Evolutionary conservation across 2,888 invertebrate species (phyloP).

Genomic region (Ormyrus nitidulus): DNA sequence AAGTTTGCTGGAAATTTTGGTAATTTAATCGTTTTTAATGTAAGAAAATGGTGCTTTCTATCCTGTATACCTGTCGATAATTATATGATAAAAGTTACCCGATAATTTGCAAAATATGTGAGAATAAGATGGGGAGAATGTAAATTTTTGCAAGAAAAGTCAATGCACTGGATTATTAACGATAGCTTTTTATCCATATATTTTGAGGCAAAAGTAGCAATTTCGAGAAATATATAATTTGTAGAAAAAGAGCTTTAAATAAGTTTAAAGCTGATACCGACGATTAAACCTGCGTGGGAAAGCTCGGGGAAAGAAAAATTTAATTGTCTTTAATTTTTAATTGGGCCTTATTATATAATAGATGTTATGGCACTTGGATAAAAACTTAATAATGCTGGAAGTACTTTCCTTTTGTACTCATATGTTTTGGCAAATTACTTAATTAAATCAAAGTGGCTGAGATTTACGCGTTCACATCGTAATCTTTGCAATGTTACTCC

Average conservation of each 20-base stretch:
- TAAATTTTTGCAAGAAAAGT: conserved; percentile 1
- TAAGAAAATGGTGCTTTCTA: conserved; percentile 25
- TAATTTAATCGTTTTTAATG: neutral
- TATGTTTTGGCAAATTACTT: too few species aligned
- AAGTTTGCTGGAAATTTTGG: neutral
- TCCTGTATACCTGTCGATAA: conserved; percentile 7
- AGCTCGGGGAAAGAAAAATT: conserved; percentile 12
- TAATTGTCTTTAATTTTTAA: conserved; percentile 13
- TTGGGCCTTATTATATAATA: neutral
- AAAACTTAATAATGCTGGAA: conserved; percentile 7
- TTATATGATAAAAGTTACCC: conserved; percentile 25
- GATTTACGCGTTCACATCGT: too few species aligned
- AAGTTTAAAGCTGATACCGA: conserved; percentile 14
- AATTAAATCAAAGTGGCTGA: too few species aligned
- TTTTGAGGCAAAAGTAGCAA: conserved; percentile 8
- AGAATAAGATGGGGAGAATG: conserved; percentile 17
- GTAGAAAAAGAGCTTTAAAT: conserved; percentile 39
- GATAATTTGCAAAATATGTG: conserved; percentile 30
- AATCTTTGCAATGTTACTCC: too few species aligned
- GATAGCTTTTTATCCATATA: conserved; percentile 12
- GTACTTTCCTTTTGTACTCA: too few species aligned
- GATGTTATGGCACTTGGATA: conserved; percentile 31
- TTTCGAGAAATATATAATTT: conserved; percentile 26
- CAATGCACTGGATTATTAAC: conserved; percentile 28
- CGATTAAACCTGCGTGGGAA: conserved; percentile 41